Evolutionary conservation across 1,140 invertebrate species (phyloP).

Genomic region (Drosophila orena): DNA sequence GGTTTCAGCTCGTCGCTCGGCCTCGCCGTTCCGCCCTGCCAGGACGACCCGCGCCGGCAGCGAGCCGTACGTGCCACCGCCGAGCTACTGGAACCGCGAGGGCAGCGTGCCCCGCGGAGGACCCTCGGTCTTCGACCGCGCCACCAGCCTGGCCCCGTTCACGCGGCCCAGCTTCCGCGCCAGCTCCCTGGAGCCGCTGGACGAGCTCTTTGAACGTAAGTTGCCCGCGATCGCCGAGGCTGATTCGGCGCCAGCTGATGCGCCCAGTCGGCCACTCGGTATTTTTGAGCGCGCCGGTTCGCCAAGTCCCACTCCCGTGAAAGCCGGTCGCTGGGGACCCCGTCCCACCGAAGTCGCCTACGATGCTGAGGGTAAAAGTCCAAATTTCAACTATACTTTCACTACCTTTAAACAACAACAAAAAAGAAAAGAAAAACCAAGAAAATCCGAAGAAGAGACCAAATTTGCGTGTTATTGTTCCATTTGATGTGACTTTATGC

Average conservation of each 20-base stretch:
- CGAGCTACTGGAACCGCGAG: constrained; percentile 72
- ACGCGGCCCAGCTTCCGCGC: constrained; percentile 83
- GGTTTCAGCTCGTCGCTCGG: constrained; percentile 73
- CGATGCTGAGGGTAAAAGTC: constrained; percentile 89
- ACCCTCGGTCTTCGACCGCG: constrained; percentile 79
- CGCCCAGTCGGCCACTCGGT: constrained; percentile 72
- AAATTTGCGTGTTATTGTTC: constrained; percentile 67
- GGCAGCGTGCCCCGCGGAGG: constrained; percentile 73
- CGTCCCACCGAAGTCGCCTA: constrained; percentile 88
- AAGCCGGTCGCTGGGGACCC: constrained; percentile 88
- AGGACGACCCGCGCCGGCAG: constrained; percentile 71
- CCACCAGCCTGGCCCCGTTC: constrained; percentile 81
- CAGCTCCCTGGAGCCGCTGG: constrained; percentile 84
- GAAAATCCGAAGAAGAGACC: constrained; percentile 65
- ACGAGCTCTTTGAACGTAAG: constrained; percentile 86
- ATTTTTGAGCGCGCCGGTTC: constrained; percentile 86
- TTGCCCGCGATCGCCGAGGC: constrained; percentile 76
- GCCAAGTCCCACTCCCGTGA: constrained; percentile 88
- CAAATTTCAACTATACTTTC: constrained; percentile 52
- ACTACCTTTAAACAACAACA: constrained; percentile 14
- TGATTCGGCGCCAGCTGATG: constrained; percentile 47
- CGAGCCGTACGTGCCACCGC: constrained; percentile 79
- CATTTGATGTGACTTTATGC: constrained; percentile 47
- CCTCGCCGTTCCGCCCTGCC: constrained; percentile 70
- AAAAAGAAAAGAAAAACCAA: not conserved